Base-by-base conservation (phyloP, 2,888 invertebrate species). In the Margaritifera margaritifera region DNA sequence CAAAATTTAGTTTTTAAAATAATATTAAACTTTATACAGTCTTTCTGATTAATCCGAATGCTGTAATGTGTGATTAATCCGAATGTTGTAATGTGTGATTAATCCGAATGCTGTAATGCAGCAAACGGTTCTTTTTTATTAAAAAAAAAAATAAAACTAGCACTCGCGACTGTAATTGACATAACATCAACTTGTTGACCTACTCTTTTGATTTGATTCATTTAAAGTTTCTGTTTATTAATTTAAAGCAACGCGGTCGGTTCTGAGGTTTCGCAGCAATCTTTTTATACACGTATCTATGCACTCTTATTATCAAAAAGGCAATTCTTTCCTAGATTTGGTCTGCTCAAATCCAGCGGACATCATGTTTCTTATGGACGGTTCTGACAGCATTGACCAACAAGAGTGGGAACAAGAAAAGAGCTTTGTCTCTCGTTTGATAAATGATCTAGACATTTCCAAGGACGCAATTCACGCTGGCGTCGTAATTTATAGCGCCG, bases 331-430 rank as follows among this genome's bases (percentile, higher is more conserved):
- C 80, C 54, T 76, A 85, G 85, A 71, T 18, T 62, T 84, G 27
- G 77, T 79, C 62, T 85, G 85, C 63, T 71, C 78, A 54, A 79
- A 78, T 55, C 84, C 85, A 2, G 85, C 82, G 0, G 85, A 85
- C 64, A 77, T 85, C 18, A 75, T 84, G 68, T 80, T 85, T 42
- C 72, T 85, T 6, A 50, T 85, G 24, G 84, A 85, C 65, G 85
- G 84, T n/a, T 82, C 81, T 5, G 80, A 83, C 75, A 83, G 83
- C 62, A 84, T 85, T 31, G 74, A 80, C 25, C 68, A 74, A 15
- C 62, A 67, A 18, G 82, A 84, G 66, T 85, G 85, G 85, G 70
- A 71, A 62, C 77, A 73, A 61, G 79, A 76, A 60, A 72, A 80
- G 55, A 68, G 79, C 55, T 84, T 85, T 67, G 81, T 84, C 22